Conservation (phyloP, 2,113 vertebrate species). For the Zapornia atra region DNA sequence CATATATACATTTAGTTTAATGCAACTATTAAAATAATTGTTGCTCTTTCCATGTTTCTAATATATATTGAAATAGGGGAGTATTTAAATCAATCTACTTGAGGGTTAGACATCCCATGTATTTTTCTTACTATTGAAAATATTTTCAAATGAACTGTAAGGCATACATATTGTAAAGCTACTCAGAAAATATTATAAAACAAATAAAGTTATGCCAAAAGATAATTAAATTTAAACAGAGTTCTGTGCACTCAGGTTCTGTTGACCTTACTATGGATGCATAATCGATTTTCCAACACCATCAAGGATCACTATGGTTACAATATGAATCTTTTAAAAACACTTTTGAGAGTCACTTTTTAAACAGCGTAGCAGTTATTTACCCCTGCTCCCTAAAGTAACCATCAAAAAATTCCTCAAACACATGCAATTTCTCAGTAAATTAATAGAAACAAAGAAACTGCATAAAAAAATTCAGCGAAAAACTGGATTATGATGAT, state of each 20-base stretch:
- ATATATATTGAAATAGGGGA: slow-evolving; percentile 15
- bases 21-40: slow-evolving; percentile 8
- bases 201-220: background rate
- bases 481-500: background rate
- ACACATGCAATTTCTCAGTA: background rate
- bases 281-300: background rate
- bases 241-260: background rate
- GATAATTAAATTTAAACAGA: background rate
- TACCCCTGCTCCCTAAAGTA: background rate
- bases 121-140: background rate
- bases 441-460: background rate
- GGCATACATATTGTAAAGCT: background rate
- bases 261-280: background rate
- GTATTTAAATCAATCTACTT: background rate
- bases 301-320: background rate
- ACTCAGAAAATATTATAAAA: background rate
- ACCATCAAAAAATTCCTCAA: background rate
- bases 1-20: background rate
- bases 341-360: background rate
- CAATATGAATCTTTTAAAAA: background rate
- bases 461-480: background rate
- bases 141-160: background rate
- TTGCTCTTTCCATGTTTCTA: slow-evolving; percentile 9
- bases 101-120: background rate
- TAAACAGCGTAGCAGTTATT: background rate